Evolutionary conservation across 2,888 invertebrate genomes (phyloP), one percentile per base, ranked within the genome.

Genomic region (Ochropacha duplaris): DNA sequence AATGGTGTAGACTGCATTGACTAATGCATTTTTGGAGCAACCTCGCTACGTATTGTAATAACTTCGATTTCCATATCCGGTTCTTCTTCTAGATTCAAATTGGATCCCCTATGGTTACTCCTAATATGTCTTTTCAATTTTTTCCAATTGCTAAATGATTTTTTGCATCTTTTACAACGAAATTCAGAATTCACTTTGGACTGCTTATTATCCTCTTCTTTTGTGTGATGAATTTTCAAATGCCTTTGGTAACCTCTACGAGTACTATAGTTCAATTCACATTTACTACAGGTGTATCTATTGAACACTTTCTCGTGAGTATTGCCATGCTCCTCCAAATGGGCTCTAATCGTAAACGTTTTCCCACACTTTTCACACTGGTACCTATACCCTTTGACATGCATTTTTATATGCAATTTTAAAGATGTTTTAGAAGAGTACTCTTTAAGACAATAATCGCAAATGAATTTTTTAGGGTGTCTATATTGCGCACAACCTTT

Each of bases 351-450:
- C 0, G 62, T 57, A 14, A 82, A 81, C 9, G 65, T 68, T 36
- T 86, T 87, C 0, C 83, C 87, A 31, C 87, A 87, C 2, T 65
- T 59, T 0, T 84, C 78, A 24, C 87, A 87, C 22, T 82, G 80
- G 4, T 68, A 70, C 2, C 57, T 22, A 34, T 60, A 54, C 0
- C 71, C 72, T 2, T 62, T 55, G 1, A 70, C 56, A 56, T 87
- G 87, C 0, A 54, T 59, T 0, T 65, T 64, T 50, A 85, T 85
- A 62, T 84, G 85, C 0, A 58, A 28, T 49, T 62, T 73, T 0
- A 87, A 31, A 0, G 62, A 59, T 1, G 61, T 59, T 59, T 80
- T 86, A 0, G 28, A 56, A 0, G 26, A 57, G 51, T 77, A 87
- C 22, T 65, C 64, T 3, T 73, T 79, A 0, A 65, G 59, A 36